phyloP scores from a whole-genome alignment of 1,140 invertebrate species.

The Neodiprion fabricii region DNA sequence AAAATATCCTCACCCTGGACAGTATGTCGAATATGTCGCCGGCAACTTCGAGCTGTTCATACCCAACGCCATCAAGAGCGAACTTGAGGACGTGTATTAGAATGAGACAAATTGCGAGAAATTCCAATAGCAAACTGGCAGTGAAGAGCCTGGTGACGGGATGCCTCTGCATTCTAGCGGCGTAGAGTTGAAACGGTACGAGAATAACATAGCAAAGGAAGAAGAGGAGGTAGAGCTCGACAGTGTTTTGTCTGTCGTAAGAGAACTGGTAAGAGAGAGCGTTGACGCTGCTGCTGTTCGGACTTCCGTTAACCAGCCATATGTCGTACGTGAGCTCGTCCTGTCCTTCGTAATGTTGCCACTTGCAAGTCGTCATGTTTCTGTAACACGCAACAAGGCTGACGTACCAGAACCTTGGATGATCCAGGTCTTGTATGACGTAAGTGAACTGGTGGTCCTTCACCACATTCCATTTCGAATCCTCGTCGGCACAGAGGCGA shows the following conservation, averaged over 20 bases:
- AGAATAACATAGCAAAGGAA: slow-evolving; percentile 87
- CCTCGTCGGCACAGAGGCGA: slow-evolving; percentile 87
- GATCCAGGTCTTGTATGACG: slow-evolving; percentile 84
- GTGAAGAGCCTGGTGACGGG: slow-evolving; percentile 92
- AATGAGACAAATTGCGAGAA: slow-evolving; percentile 84
- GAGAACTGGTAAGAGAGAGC: slow-evolving; percentile 95
- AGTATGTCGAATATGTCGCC: slow-evolving; percentile 93
- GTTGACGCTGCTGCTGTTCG: slow-evolving; percentile 82
- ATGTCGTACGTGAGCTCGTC: slow-evolving; percentile 86
- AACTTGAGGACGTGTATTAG: slow-evolving; percentile 90
- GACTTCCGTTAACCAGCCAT: slow-evolving; percentile 95
- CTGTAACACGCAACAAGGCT: slow-evolving; percentile 92
- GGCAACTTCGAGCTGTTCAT: slow-evolving; percentile 78
- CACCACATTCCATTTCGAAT: slow-evolving; percentile 83
- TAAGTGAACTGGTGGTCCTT: slow-evolving; percentile 92
- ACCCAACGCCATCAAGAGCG: slow-evolving; percentile 87
- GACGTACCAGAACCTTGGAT: slow-evolving; percentile 96
- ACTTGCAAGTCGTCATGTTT: slow-evolving; percentile 78
- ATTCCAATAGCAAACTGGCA: slow-evolving; percentile 83
- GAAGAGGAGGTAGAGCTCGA: slow-evolving; percentile 91
- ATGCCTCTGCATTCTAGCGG: slow-evolving; percentile 85
- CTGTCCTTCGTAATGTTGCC: slow-evolving; percentile 74
- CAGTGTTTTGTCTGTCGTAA: slow-evolving; percentile 92
- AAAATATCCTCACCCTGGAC: slow-evolving; percentile 73
- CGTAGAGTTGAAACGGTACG: slow-evolving; percentile 89